phyloP scores from a whole-genome alignment of 2,888 invertebrate genomes.

The Nezara viridula region DNA sequence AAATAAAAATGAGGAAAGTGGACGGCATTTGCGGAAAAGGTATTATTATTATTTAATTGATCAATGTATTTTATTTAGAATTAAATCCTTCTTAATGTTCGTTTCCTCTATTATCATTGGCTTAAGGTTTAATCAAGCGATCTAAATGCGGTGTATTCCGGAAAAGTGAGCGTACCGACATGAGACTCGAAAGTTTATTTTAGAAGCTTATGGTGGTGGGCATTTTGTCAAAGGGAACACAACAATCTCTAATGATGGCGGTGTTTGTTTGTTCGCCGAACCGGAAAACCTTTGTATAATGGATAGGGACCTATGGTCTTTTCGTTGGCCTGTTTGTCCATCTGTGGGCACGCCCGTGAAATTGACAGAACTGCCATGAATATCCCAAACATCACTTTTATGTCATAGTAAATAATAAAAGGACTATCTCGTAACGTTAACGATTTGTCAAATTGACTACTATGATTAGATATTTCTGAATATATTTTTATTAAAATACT shows the following conservation, averaged over 20 bases:
- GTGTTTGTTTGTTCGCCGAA: background rate
- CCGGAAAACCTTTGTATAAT: conserved; percentile 19
- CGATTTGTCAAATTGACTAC: background rate
- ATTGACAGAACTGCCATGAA: background rate
- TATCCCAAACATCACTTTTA: background rate
- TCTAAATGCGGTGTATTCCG: background rate
- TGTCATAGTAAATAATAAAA: background rate
- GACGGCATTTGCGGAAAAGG: too few species aligned
- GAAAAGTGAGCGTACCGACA: background rate
- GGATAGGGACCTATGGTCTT: background rate
- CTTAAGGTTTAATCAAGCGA: background rate
- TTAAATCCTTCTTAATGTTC: too few species aligned
- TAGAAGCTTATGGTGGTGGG: background rate
- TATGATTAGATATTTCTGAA: too few species aligned
- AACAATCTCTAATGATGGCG: background rate
- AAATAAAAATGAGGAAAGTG: too few species aligned
- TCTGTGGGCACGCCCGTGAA: background rate
- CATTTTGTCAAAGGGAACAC: background rate
- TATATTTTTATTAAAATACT: too few species aligned
- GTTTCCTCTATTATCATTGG: too few species aligned
- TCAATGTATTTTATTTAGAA: too few species aligned
- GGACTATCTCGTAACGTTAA: background rate
- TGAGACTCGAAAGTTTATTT: background rate
- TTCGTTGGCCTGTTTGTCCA: background rate
- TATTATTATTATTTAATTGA: too few species aligned